A percentile compares a stretch with the other conserved stretches of the same genome.
These are phyloP conservation scores for Scaptomyza pallida DNA, from an alignment of 1,140 invertebrate species.

Conservation along the genomic window DNA sequence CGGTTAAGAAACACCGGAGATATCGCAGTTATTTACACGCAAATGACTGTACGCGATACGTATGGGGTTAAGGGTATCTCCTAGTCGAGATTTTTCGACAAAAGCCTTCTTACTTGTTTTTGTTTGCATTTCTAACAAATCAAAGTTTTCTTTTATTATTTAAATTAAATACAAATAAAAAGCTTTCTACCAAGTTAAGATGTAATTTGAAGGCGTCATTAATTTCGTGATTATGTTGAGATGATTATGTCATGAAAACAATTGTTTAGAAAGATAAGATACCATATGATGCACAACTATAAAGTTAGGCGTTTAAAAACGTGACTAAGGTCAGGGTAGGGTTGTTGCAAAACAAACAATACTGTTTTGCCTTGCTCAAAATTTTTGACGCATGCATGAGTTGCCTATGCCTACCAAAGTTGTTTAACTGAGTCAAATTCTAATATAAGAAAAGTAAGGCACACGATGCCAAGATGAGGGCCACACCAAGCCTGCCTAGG, in stretches of 20 bases:
- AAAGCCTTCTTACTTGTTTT: too few species aligned
- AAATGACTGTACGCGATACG: too few species aligned
- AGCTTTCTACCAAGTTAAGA: too few species aligned
- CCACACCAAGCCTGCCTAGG: conserved; percentile 47
- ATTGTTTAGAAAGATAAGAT: conserved; percentile 6
- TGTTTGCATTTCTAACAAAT: too few species aligned
- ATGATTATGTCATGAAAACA: background rate
- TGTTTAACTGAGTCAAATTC: conserved; percentile 49
- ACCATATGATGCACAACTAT: conserved; percentile 8
- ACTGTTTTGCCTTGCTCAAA: conserved; percentile 4
- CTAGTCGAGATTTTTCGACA: too few species aligned
- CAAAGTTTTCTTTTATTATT: too few species aligned
- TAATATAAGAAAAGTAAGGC: conserved; percentile 43
- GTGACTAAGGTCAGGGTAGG: conserved; percentile 44
- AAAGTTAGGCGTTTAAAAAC: conserved; percentile 1
- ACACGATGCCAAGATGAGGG: conserved; percentile 61
- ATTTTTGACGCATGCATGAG: conserved; percentile 1
- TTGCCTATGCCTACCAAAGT: conserved; percentile 25
- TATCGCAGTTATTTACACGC: too few species aligned
- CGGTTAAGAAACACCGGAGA: too few species aligned
- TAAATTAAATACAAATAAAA: too few species aligned
- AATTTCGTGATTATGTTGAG: too few species aligned
- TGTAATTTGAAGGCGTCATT: too few species aligned
- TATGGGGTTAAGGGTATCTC: too few species aligned
- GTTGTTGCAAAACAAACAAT: conserved; percentile 17